Evolutionary conservation across 2,888 invertebrate species (phyloP).

Genomic region (Polyommatus iphigenia): DNA sequence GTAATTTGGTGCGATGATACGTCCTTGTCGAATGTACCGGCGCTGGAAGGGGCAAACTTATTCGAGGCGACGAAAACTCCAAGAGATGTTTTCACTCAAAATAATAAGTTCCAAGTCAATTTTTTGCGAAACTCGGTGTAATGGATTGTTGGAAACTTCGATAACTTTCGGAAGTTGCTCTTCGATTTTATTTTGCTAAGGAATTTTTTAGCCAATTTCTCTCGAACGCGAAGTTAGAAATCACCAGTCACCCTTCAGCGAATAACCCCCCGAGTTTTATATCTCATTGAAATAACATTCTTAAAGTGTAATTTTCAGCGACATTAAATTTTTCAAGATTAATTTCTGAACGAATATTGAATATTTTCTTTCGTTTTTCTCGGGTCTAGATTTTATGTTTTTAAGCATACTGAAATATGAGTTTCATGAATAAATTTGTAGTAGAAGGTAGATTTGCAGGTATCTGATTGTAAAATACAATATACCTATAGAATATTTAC

Average conservation of each 20-base stretch:
- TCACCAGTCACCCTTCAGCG: conserved; percentile 71
- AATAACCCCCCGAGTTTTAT: conserved; percentile 41
- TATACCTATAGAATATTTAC: not conserved
- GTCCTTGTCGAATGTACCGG: conserved; percentile 39
- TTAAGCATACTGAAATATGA: too few species aligned
- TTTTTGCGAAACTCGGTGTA: conserved; percentile 78
- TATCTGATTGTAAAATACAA: too few species aligned
- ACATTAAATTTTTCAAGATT: conserved; percentile 23
- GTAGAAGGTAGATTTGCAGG: not conserved
- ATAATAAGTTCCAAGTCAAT: conserved; percentile 77
- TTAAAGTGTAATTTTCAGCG: conserved; percentile 25
- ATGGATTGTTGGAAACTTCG: conserved; percentile 78
- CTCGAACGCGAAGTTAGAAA: conserved; percentile 64
- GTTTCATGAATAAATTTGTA: not conserved
- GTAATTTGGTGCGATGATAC: conserved; percentile 37
- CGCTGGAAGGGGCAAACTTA: conserved; percentile 54
- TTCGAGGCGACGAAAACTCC: conserved; percentile 63
- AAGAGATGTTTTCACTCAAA: conserved; percentile 76
- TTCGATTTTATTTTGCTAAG: conserved; percentile 75
- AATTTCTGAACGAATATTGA: conserved; percentile 14
- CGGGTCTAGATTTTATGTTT: not conserved
- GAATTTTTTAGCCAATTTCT: conserved; percentile 79
- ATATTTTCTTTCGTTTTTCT: conserved; percentile 3
- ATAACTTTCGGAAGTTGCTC: conserved; percentile 79
- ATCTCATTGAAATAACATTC: conserved; percentile 28